phyloP scores from a whole-genome alignment of 92 coral and sea anemone genomes.

The Porites lobata region DNA sequence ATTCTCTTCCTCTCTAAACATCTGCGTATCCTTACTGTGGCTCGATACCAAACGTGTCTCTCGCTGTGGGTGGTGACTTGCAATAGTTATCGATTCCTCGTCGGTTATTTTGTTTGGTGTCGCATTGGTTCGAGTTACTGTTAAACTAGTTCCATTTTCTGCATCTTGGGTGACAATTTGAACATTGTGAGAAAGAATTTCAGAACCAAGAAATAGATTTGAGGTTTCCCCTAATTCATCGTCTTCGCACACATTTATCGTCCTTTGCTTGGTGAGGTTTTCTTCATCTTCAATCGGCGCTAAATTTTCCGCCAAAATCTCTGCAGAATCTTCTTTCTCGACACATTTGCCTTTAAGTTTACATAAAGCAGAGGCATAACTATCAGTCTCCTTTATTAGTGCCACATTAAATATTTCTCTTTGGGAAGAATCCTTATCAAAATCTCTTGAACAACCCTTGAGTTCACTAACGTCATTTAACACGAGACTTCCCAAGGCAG shows the following conservation, averaged over 20 bases:
- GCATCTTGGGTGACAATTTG: conserved; percentile 15
- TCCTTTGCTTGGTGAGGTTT: neutral
- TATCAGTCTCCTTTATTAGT: neutral
- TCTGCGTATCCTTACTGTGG: neutral
- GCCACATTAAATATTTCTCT: neutral
- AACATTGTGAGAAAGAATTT: neutral
- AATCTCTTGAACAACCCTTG: neutral
- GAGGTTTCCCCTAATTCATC: neutral
- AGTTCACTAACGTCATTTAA: neutral
- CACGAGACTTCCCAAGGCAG: neutral
- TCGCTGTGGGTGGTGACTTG: neutral
- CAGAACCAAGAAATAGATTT: neutral
- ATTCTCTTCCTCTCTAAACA: neutral
- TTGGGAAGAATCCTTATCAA: neutral
- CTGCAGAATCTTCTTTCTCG: neutral
- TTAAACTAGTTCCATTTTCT: neutral
- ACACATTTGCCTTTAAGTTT: neutral
- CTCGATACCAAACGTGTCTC: neutral
- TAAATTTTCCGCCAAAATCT: neutral
- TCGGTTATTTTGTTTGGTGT: neutral
- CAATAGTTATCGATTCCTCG: neutral
- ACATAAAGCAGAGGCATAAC: neutral
- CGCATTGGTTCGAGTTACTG: neutral
- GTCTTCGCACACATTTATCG: neutral
- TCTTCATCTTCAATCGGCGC: neutral